phyloP scores from a whole-genome alignment of 2,113 vertebrate species.

The Myotis brandtii region DNA sequence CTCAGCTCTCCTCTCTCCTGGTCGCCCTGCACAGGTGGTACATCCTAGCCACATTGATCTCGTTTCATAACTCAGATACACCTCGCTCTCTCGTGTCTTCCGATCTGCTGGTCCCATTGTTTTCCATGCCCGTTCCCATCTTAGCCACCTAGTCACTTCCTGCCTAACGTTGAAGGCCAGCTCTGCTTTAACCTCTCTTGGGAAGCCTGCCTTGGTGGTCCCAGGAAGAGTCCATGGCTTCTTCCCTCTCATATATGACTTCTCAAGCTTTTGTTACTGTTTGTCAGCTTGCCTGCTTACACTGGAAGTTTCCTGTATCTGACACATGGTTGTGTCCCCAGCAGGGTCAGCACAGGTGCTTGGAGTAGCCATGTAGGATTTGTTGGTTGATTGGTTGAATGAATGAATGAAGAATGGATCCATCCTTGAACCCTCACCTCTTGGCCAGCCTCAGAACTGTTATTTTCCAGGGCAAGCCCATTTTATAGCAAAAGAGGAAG shows the following conservation, averaged over 20 bases:
- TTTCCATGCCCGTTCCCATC: background rate
- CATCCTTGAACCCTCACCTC: background rate
- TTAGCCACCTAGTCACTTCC: background rate
- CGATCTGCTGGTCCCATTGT: background rate
- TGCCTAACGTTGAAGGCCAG: background rate
- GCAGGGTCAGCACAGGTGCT: background rate
- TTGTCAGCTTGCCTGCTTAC: background rate
- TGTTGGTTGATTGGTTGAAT: background rate
- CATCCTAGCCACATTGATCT: background rate
- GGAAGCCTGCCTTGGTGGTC: background rate
- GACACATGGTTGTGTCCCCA: background rate
- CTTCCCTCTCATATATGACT: background rate
- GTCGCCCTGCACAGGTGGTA: rapidly evolving
- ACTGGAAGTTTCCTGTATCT: background rate
- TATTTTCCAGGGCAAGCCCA: slow-evolving; percentile 37
- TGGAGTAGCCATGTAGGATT: background rate
- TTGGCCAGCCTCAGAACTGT: background rate
- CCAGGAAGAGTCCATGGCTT: background rate
- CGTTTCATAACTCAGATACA: background rate
- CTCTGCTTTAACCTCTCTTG: background rate
- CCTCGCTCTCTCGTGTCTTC: background rate
- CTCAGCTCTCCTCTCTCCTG: background rate
- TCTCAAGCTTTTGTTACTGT: background rate
- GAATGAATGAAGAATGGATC: background rate
- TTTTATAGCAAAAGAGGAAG: slow-evolving; percentile 58